Evolutionary conservation across 2,888 invertebrate species (phyloP), one percentile per base, ranked within the genome.

Genomic region (Meliscaeva auricollis): DNA sequence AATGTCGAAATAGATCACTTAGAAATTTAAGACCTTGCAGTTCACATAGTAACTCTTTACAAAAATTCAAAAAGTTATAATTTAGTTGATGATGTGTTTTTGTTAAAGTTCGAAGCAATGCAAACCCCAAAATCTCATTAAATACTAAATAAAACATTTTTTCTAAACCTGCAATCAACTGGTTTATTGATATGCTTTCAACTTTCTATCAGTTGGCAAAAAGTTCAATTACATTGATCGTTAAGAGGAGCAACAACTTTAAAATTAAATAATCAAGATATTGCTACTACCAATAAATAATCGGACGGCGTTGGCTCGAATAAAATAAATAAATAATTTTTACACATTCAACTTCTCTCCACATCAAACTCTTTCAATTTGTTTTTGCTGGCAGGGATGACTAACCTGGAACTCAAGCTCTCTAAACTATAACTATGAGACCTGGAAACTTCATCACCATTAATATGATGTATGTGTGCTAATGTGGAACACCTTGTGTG

Each of bases 401-500:
- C 38, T 52, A 68, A 60, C 79, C 73, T 73, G 64, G 9, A 26
- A 56, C 66, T 75, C 22, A 26, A 68, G 46, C 20, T 62, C 35
- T 62, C 44, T 62, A 22, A 17, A 26, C 50, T 17, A 35, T 8
- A n/a, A n/a, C n/a, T n/a, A 26, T 60, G 54, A 48, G 50, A 58
- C 11, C 9, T 66, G 20, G 20, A 44, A 26, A 58, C 26, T 32
- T 22, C 0, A 52, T 35, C 13, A 38, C n/a, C 8, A 48, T 11
- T 17, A 32, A 38, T 50, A 15, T 60, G 38, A 17, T 62, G 26
- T 50, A 20, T 73, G 46, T 9, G 26, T 30, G 44, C 17, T 35
- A 20, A 35, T 66, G 66, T 48, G 48, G 50, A 50, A 50, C 50
- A 66, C 66, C 66, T 66, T 66, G 66, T 70, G 69, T 41, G 69